Evolutionary conservation across 2,797 vertebrate species (phyloP), one percentile per base, ranked within the genome.

Genomic region (Crenuchus spilurus): DNA sequence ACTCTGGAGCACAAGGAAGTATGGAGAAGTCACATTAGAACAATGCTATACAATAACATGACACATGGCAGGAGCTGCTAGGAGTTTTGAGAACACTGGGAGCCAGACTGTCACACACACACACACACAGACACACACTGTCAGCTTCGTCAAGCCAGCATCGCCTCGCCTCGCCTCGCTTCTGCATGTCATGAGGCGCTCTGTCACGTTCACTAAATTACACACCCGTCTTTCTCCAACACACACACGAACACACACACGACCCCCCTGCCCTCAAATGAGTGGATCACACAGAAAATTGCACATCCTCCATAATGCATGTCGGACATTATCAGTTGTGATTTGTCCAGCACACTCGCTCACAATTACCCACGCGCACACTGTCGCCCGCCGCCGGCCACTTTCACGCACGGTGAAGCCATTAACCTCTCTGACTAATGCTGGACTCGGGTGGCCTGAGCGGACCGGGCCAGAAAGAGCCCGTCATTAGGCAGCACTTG

Each of bases 321-420:
- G 72, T 63, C 68, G 79, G 55, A 77, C 65, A 61, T 74, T 70
- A 81, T 74, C 69, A 77, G 67, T 54, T 55, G 44, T 70, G 69
- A 78, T 72, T 64, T 71, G 24, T 18, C 6, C 49, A 71, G 51
- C 35, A 41, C 49, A 51, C 61, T 41, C 46, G 54, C 60, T 75
- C 65, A 77, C 64, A 79, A 84, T 81, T 81, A 84, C 71, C 70
- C 46, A 75, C 64, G 46, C 64, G 70, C 54, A n/a, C n/a, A n/a
- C n/a, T n/a, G n/a, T n/a, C 30, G 33, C 46, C 48, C 64, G 18
- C 18, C 31, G 41, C 16, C 28, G 42, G 51, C 20, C 33, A 28
- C 52, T 76, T 67, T 72, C 67, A 48, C 57, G 48, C 63, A 13
- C 69, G 42, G 37, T 37, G 39, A 81, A 70, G 41, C 70, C 77